Conservation (phyloP, 2,113 vertebrate species). For the Arvicanthis niloticus region DNA sequence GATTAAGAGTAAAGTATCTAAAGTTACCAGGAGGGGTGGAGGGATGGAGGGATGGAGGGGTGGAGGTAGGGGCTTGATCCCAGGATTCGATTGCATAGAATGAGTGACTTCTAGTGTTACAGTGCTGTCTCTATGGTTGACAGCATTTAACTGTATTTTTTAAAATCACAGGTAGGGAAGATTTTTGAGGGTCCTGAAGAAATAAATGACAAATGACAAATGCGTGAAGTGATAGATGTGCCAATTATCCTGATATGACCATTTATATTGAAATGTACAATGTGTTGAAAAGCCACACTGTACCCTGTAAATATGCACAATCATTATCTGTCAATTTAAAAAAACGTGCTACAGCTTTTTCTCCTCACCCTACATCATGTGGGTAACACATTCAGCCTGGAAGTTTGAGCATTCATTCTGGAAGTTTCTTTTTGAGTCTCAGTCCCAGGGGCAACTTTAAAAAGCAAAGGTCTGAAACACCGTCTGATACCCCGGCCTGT, state of each 20-base stretch:
- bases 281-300: neutral
- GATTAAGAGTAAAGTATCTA: neutral
- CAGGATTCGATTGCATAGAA: neutral
- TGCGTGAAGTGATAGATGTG: too few species aligned
- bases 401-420: constrained; percentile 64
- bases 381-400: constrained; percentile 60
- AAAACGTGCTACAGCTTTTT: constrained; percentile 16
- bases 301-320: neutral
- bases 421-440: constrained; percentile 75
- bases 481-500: neutral
- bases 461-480: constrained; percentile 41
- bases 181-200: neutral
- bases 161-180: neutral
- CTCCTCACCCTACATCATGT: neutral
- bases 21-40: neutral
- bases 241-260: neutral
- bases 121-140: neutral
- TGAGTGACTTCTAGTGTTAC: neutral
- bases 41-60: neutral
- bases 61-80: neutral
- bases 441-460: constrained; percentile 34
- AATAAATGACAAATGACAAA: constrained; percentile 6
- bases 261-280: neutral
- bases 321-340: neutral
- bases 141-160: neutral